A percentile compares a stretch with the other conserved stretches of the same genome.
phyloP scores from a whole-genome alignment of 2,113 vertebrate genomes.

The Phylloscopus trochiloides region DNA sequence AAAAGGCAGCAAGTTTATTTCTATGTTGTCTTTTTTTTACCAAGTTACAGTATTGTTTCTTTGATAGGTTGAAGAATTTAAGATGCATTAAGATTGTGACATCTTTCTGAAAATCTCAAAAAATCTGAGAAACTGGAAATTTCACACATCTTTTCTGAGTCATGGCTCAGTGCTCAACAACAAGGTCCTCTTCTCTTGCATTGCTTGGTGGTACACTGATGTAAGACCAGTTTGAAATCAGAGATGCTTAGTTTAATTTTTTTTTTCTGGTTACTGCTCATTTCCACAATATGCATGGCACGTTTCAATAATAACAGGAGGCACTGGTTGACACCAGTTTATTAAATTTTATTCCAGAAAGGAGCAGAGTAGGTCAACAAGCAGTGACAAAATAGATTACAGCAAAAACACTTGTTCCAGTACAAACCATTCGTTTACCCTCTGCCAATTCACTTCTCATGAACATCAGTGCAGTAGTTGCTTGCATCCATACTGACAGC shows the following conservation, averaged over 20 bases:
- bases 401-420: not conserved
- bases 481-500: not conserved
- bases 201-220: not conserved
- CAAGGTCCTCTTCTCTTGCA: not conserved
- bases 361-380: not conserved
- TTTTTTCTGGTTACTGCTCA: not conserved
- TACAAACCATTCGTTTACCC: not conserved
- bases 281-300: not conserved
- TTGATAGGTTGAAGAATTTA: not conserved
- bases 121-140: not conserved
- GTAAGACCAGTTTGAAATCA: not conserved
- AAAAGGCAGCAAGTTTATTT: not conserved
- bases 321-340: not conserved
- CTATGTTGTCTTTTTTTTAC: not conserved
- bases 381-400: not conserved
- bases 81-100: not conserved
- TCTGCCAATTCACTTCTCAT: constrained; percentile 16
- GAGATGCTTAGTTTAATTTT: not conserved
- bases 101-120: not conserved
- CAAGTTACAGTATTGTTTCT: not conserved
- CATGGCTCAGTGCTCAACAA: not conserved
- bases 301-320: not conserved
- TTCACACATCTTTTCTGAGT: not conserved
- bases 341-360: not conserved
- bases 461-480: not conserved